These are phyloP conservation scores for Oreortyx pictus DNA, from an alignment of 2,797 vertebrate genomes.

Conservation along the genomic window DNA sequence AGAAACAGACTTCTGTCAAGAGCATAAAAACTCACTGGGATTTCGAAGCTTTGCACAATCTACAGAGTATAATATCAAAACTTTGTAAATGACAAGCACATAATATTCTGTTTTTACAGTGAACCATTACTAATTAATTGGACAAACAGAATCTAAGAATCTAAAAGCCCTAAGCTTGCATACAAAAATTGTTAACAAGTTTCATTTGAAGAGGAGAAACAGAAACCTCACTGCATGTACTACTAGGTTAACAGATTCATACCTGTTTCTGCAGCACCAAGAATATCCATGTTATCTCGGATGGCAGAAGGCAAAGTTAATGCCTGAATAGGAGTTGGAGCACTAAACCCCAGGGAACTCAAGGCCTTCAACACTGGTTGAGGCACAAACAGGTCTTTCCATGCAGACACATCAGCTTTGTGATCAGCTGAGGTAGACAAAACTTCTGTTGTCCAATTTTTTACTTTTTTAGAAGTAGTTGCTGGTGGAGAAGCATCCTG, in stretches of 20 bases:
- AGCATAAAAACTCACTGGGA: neutral
- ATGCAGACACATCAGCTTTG: constrained; percentile 86
- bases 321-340: constrained; percentile 94
- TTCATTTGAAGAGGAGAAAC: neutral
- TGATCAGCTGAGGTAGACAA: constrained; percentile 68
- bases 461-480: constrained; percentile 77
- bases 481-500: neutral
- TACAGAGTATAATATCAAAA: neutral
- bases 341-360: constrained; percentile 88
- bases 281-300: constrained; percentile 91
- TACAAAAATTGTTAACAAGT: neutral
- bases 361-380: constrained; percentile 87
- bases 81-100: neutral
- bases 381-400: constrained; percentile 93
- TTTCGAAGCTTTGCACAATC: neutral
- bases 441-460: constrained; percentile 87
- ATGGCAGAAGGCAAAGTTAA: constrained; percentile 91
- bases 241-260: neutral
- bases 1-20: neutral
- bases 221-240: neutral
- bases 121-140: neutral
- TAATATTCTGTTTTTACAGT: neutral
- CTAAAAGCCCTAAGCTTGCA: neutral
- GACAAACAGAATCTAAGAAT: neutral
- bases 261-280: constrained; percentile 98